Evolutionary conservation across 1,140 invertebrate genomes (phyloP), one percentile per base, ranked within the genome.

Genomic region (Cydia fagiglandana): DNA sequence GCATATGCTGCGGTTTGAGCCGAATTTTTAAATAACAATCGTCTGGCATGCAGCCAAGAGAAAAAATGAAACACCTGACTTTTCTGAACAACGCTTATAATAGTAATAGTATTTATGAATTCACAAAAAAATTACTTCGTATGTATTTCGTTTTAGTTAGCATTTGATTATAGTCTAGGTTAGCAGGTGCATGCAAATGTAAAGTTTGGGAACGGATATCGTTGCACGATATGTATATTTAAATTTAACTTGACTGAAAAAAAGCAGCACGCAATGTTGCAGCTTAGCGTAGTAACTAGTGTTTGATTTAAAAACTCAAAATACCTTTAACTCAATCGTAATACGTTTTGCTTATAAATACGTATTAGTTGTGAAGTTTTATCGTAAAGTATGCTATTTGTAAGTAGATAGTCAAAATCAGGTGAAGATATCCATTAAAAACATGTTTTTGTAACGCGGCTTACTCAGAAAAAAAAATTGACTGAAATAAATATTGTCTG

Each of bases 21-120:
- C 73, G 47, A 76, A 78, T 81, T 83, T 73, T 86, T 82, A 84
- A 84, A 85, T 82, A 86, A 87, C 80, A 86, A 86, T 79, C 80
- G 73, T 68, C 82, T 88, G 88, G 86, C 80, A 56, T n/a, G 7
- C 30, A 30, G 84, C 88, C 88, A 89, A 85, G 53, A 41, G 78
- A 82, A 84, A 86, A 85, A 85, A 85, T 77, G 81, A 85, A 83
- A 79, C 83, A 88, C 84, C 82, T 87, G 86, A 86, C 85, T 70
- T 70, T 41, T 41, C 66, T 41, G 66, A 70, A 41, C 66, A 70
- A 38, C 38, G 66, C 34, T 41, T 30, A 45, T 70, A 70, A 45
- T 70, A 70, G 20, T 70, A 70, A 45, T 70, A 70, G 20, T 70
- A 38, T 70, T 70, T 70, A 70, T 70, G 66, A 41, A 68, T 64